Conservation (phyloP, 2,888 invertebrate species). For the Brachycybe producta region DNA sequence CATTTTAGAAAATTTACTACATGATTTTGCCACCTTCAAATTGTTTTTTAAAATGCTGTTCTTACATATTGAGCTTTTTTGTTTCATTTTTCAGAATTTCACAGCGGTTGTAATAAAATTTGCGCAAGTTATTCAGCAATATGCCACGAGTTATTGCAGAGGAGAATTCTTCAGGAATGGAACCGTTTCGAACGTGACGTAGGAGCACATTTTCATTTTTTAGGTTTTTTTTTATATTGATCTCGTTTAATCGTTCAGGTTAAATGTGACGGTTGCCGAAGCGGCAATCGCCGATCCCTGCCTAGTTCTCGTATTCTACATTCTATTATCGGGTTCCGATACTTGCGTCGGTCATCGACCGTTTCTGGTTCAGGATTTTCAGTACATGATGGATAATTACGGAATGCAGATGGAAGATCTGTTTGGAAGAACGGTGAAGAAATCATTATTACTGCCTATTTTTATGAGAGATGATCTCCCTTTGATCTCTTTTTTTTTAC, state of each 20-base stretch:
- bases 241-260: neutral
- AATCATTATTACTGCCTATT: neutral
- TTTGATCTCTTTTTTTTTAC: neutral
- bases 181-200: too few relatives aligned
- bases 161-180: too few relatives aligned
- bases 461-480: neutral
- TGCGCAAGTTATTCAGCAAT: too few relatives aligned
- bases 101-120: too few relatives aligned
- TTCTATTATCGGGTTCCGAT: neutral
- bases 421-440: neutral
- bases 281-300: neutral
- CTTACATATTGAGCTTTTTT: too few relatives aligned
- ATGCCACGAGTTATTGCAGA: too few relatives aligned
- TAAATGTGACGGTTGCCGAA: neutral
- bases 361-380: neutral
- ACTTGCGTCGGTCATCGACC: neutral
- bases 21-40: too few relatives aligned
- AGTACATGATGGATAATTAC: neutral
- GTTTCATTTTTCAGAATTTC: too few relatives aligned
- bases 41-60: too few relatives aligned
- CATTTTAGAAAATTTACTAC: too few relatives aligned
- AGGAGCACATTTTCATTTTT: neutral
- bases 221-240: neutral
- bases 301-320: slow-evolving; percentile 1
- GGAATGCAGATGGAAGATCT: neutral